These are phyloP conservation scores for Philereme transversata DNA, from an alignment of 2,888 invertebrate genomes.

Conservation along the genomic window DNA sequence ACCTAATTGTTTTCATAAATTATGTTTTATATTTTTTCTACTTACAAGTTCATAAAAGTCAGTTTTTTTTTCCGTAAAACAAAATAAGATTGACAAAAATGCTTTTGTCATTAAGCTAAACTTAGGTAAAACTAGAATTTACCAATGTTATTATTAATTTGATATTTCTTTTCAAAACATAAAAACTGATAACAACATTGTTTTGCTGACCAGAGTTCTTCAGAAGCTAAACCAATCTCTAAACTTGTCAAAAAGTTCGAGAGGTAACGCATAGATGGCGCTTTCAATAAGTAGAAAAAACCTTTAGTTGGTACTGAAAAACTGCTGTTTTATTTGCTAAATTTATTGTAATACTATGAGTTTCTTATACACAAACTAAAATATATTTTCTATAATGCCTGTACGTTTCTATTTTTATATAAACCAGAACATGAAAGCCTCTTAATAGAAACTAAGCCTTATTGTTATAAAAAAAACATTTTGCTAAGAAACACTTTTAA, in stretches of 20 bases:
- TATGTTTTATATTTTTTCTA: too few relatives aligned
- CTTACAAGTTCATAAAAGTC: neutral
- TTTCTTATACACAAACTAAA: too few relatives aligned
- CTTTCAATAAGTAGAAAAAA: conserved; percentile 15
- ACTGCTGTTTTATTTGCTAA: neutral
- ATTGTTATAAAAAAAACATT: too few relatives aligned
- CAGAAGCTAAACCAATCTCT: conserved; percentile 19
- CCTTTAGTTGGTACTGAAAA: neutral
- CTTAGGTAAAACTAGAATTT: neutral
- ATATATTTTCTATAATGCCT: too few relatives aligned
- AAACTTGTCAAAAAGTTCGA: conserved; percentile 34
- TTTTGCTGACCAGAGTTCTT: conserved; percentile 12
- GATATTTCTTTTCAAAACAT: conserved; percentile 19
- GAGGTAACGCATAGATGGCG: conserved; percentile 39
- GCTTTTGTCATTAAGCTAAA: neutral
- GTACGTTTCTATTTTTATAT: too few relatives aligned
- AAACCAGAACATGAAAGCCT: too few relatives aligned
- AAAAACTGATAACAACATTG: neutral
- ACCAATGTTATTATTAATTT: neutral
- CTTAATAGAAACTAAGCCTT: too few relatives aligned
- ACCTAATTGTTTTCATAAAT: too few relatives aligned
- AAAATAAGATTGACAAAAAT: neutral
- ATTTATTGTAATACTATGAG: too few relatives aligned
- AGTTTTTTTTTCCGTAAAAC: neutral
- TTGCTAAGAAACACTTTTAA: too few relatives aligned